Evolutionary conservation across 92 coral and sea anemone species (phyloP).

Genomic region (Desmophyllum pertusum): DNA sequence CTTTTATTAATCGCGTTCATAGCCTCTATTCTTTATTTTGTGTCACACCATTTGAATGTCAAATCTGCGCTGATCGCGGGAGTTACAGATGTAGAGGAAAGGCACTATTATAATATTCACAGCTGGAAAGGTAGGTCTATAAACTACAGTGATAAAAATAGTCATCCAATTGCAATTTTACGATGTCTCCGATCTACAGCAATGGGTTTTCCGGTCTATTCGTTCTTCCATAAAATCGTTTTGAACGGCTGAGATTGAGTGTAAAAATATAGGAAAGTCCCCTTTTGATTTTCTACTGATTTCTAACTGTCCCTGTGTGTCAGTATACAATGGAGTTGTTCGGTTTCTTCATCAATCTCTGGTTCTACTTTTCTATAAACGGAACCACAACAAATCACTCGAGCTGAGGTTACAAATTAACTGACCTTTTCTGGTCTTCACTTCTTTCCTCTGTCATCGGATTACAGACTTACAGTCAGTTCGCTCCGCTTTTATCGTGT

Average conservation of each 20-base stretch:
- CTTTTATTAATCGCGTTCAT: not conserved
- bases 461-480: not conserved
- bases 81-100: not conserved
- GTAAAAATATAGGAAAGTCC: not conserved
- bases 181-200: too few relatives aligned
- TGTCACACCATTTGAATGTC: not conserved
- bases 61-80: not conserved
- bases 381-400: not conserved
- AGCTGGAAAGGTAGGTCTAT: conserved; percentile 42
- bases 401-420: conserved; percentile 3
- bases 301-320: not conserved
- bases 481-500: not conserved
- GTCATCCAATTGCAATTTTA: too few relatives aligned
- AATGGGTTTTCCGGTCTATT: not conserved
- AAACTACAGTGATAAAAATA: not conserved
- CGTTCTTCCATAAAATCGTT: not conserved
- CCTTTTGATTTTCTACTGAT: too few relatives aligned
- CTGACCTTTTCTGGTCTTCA: not conserved
- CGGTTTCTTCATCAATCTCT: not conserved
- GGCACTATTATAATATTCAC: conserved; percentile 19
- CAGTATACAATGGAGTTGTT: not conserved
- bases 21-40: not conserved
- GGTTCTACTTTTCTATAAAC: not conserved
- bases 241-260: not conserved
- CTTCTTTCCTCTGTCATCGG: not conserved